Evolutionary conservation across 2,113 vertebrate species (phyloP), one percentile per base, ranked within the genome.

Genomic region (Corydoras maculifer): DNA sequence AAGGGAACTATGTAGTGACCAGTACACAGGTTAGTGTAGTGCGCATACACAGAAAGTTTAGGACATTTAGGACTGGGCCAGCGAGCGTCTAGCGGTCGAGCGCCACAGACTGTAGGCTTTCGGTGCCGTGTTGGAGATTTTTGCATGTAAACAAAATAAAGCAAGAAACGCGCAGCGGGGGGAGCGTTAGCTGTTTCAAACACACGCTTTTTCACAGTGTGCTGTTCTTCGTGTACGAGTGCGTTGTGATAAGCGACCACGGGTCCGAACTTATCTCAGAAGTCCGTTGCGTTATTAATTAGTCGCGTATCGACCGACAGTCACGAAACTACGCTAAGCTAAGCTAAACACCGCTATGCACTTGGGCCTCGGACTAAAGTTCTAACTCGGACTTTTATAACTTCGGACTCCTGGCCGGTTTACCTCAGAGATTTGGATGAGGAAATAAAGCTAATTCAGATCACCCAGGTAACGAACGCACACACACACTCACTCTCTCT

Each of bases 381-480:
- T 89, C 75, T 74, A 78, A 81, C 73, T 83, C 78, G 80, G 82
- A 78, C 71, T 68, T 76, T 74, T 83, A 88, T 83, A 88, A 88
- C 84, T 87, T 88, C 82, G 82, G 82, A 84, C 80, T 83, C 81
- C 82, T 82, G 73, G 82, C 83, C 78, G 77, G 83, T 51, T 29
- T 81, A 85, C 84, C 82, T 79, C 83, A 83, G 87, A 85, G 59
- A 31, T 85, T 86, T 86, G 88, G 84, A 87, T 85, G 87, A 87
- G 83, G 77, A 77, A 80, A 77, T 85, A 75, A 86, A 66, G 7
- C 9, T 50, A 15, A 71, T 35, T 0, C 35, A 70, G 54, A 72
- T 68, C 53, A 78, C 78, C 80, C 88, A 87, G 88, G 89, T 89
- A 58, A 75, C 15, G 15, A 14, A 51, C 3, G 2, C 14, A 15